phyloP scores from a whole-genome alignment of 2,113 vertebrate species.

The Cromileptes altivelis region DNA sequence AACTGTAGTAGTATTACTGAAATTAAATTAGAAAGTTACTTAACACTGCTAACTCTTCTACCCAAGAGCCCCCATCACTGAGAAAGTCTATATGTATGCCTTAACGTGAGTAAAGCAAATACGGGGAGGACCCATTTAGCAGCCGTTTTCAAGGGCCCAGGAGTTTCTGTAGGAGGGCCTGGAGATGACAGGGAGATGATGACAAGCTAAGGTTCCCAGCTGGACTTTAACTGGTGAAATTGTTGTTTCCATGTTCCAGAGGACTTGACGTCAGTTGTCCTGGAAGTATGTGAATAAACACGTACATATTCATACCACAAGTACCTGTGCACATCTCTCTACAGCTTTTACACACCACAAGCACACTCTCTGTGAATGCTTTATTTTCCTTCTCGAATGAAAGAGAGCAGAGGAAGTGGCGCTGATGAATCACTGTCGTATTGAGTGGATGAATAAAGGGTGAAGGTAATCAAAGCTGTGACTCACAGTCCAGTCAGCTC shows the following conservation, averaged over 20 bases:
- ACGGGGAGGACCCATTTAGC: too few relatives aligned
- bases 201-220: background rate
- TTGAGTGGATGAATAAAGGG: slow-evolving; percentile 16
- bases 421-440: slow-evolving; percentile 16
- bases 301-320: background rate
- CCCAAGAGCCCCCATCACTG: too few relatives aligned
- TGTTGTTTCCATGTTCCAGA: background rate
- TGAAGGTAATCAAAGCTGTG: slow-evolving; percentile 18
- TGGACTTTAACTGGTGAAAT: background rate
- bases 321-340: too few relatives aligned
- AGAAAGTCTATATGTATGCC: too few relatives aligned
- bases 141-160: too few relatives aligned
- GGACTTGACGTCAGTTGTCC: background rate
- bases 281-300: background rate
- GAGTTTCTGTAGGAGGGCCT: too few relatives aligned
- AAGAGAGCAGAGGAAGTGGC: background rate
- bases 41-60: too few relatives aligned
- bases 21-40: too few relatives aligned
- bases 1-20: too few relatives aligned
- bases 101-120: too few relatives aligned
- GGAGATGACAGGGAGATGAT: too few relatives aligned
- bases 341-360: background rate
- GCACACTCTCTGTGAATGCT: background rate
- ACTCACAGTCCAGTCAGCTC: slow-evolving; percentile 10
- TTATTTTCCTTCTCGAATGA: background rate